Percentiles rank a stretch among this genome's conserved stretches.
phyloP scores from a whole-genome alignment of 1,140 invertebrate species.

The Archivesica marissinica region DNA sequence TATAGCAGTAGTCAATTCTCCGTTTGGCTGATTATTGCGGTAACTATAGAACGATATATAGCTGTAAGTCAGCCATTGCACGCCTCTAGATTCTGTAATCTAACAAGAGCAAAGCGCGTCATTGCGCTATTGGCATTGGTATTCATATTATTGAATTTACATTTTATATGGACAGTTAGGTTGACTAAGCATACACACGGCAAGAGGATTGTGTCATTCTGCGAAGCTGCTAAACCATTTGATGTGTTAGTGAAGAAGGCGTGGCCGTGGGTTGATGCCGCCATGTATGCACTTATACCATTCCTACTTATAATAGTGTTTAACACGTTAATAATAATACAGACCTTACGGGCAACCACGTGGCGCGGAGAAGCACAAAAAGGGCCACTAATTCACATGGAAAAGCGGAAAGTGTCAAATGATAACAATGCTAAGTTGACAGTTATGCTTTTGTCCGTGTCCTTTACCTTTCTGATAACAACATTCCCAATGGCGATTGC shows the following conservation, averaged over 20 bases:
- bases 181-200: constrained; percentile 55
- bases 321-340: constrained; percentile 72
- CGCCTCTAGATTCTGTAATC: constrained; percentile 79
- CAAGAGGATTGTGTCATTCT: constrained; percentile 12
- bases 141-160: constrained; percentile 76
- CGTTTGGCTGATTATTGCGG: constrained; percentile 83
- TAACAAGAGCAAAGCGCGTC: constrained; percentile 74
- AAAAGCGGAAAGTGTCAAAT: constrained; percentile 65
- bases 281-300: constrained; percentile 75
- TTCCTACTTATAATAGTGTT: constrained; percentile 72
- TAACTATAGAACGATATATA: constrained; percentile 83
- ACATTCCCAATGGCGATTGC: constrained; percentile 82
- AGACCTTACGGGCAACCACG: constrained; percentile 66
- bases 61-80: constrained; percentile 82
- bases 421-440: constrained; percentile 78
- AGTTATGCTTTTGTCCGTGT: constrained; percentile 82
- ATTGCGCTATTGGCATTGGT: constrained; percentile 70
- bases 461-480: constrained; percentile 81
- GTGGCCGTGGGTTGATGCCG: constrained; percentile 78
- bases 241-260: constrained; percentile 58
- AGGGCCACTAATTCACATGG: constrained; percentile 61
- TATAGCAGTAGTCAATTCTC: constrained; percentile 80
- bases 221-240: constrained; percentile 47
- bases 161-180: constrained; percentile 79
- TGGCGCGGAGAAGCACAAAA: constrained; percentile 67